phyloP scores from a whole-genome alignment of 1,140 invertebrate genomes.

The Drosophila carrolli region DNA sequence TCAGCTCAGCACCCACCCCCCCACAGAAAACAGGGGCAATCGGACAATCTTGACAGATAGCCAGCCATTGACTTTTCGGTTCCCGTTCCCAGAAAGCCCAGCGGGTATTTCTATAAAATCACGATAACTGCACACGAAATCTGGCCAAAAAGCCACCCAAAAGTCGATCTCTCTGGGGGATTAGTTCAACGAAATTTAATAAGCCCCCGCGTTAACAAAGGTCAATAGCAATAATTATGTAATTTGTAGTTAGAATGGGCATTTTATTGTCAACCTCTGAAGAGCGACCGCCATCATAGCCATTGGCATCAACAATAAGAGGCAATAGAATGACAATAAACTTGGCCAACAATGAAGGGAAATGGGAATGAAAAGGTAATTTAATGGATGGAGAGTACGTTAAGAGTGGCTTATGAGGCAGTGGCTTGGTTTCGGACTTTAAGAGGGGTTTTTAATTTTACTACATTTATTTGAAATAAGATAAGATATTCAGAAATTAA shows the following conservation, averaged over 20 bases:
- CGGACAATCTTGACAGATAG: slow-evolving; percentile 50
- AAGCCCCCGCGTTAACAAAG: slow-evolving; percentile 42
- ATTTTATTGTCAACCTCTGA: slow-evolving; percentile 53
- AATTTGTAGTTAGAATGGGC: slow-evolving; percentile 63
- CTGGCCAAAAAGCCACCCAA: slow-evolving; percentile 54
- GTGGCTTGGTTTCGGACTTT: not conserved
- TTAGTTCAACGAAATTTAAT: slow-evolving; percentile 40
- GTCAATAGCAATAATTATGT: slow-evolving; percentile 71
- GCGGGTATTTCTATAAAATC: slow-evolving; percentile 35
- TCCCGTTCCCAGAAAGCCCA: slow-evolving; percentile 11
- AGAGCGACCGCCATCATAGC: slow-evolving; percentile 15
- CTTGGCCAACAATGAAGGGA: slow-evolving; percentile 54
- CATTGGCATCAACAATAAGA: slow-evolving; percentile 25
- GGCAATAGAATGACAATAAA: slow-evolving; percentile 66
- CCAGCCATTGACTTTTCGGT: slow-evolving; percentile 57
- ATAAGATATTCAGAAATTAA: no score
- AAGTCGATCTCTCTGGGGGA: slow-evolving; percentile 8
- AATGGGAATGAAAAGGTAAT: slow-evolving; percentile 47
- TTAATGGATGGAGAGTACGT: slow-evolving; percentile 30
- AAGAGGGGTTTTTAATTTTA: not conserved
- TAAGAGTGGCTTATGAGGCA: not conserved
- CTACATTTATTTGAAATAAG: no score
- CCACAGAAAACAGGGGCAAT: slow-evolving; percentile 18
- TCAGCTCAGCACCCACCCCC: slow-evolving; percentile 5
- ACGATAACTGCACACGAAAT: slow-evolving; percentile 21